Base-by-base conservation (phyloP, 2,888 invertebrate genomes). In the Idaea dimidiata region DNA sequence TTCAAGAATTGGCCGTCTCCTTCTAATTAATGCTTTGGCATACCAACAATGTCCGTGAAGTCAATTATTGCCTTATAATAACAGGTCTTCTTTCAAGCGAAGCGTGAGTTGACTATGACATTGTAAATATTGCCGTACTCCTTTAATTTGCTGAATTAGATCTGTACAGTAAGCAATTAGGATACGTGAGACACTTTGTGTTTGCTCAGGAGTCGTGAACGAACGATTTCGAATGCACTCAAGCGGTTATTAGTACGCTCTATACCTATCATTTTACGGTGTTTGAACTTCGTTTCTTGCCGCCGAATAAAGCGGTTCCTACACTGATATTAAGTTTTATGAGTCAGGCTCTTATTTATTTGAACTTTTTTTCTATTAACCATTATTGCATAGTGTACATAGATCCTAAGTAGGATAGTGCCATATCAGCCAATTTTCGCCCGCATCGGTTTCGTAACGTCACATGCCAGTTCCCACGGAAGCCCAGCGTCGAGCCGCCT, bases 381-480 rank as follows among this genome's bases (percentile, higher is more conserved):
- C n/a, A n/a, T n/a, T n/a, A n/a, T 32, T 10, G 32, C 32, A 43
- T 43, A 43, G 43, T 14, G 7, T 43, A 10, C 14, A 43, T 43
- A 43, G 10, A 43, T 3, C 43, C 43, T 43, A 10, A 43, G 43
- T 43, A 2, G 59, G 18, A 54, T 31, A 61, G 59, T 60, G 64
- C 63, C 63, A 66, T 89, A 90, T 88, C 91, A 89, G 89, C 91
- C 88, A 91, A 87, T 89, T 88, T 89, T 86, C 76, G 89, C 89
- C 89, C 79, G 84, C 83, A 88, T 88, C 18, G 84, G 82, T 90
- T 88, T 88, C 82, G 82, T 84, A 88, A 87, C 88, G 90, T 89
- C 91, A 91, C 84, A 84, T 90, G 92, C 79, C 75, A 69, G 85
- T 92, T 92, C 92, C 91, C 92, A 92, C 91, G 92, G 91, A 91